These are phyloP conservation scores for Micronycteris hirsuta DNA, from an alignment of 2,113 vertebrate genomes.

Conservation along the genomic window DNA sequence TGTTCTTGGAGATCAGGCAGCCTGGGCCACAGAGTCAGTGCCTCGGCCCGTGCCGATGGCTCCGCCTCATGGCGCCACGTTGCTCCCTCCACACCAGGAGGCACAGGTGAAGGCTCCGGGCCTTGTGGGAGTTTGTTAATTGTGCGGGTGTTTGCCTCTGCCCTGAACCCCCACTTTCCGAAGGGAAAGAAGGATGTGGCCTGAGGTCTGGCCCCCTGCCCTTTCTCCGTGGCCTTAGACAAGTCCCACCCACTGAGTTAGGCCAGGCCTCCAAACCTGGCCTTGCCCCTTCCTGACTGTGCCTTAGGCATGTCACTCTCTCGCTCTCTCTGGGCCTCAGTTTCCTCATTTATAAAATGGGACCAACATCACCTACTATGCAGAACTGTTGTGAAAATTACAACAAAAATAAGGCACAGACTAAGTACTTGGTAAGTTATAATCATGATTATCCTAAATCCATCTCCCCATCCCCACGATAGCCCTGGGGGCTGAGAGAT, in stretches of 20 bases:
- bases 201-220: neutral
- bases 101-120: neutral
- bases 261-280: neutral
- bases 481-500: neutral
- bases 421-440: neutral
- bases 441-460: neutral
- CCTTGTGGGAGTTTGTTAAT: neutral
- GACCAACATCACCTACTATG: neutral
- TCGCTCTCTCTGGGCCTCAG: neutral
- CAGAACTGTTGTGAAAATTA: neutral
- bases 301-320: neutral
- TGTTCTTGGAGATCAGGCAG: neutral
- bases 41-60: neutral
- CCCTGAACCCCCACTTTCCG: neutral
- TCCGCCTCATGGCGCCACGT: rapidly evolving
- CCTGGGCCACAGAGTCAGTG: neutral
- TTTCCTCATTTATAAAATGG: neutral
- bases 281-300: neutral
- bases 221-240: neutral
- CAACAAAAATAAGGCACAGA: neutral
- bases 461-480: neutral
- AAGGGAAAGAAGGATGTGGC: neutral
- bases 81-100: neutral
- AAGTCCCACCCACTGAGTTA: neutral
- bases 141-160: rapidly evolving